Evolutionary conservation across 2,113 vertebrate genomes (phyloP).

Genomic region (Anoura caudifer): DNA sequence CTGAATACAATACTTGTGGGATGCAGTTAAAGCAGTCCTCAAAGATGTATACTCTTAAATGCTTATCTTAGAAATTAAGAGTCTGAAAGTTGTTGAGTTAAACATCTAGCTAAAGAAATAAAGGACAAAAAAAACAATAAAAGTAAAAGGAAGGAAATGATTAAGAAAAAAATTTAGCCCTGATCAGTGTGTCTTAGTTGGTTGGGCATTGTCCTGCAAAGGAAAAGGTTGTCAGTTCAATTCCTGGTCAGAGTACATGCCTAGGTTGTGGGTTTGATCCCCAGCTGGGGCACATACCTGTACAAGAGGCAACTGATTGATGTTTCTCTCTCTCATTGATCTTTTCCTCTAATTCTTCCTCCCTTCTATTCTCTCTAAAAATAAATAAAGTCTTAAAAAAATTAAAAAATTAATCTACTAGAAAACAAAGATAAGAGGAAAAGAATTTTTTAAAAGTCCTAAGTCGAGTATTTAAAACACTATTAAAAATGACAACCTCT

Average conservation of each 20-base stretch:
- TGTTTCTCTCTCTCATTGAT: too few relatives aligned
- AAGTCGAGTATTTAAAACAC: background rate
- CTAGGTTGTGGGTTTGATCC: too few relatives aligned
- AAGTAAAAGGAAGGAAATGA: background rate
- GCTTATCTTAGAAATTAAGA: background rate
- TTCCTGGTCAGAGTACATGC: too few relatives aligned
- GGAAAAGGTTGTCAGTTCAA: too few relatives aligned
- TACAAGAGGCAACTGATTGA: too few relatives aligned
- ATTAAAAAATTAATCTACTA: background rate
- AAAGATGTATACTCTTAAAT: background rate
- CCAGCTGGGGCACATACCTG: too few relatives aligned
- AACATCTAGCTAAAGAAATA: background rate
- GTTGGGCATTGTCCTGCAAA: too few relatives aligned
- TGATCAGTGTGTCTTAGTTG: too few relatives aligned
- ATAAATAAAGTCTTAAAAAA: too few relatives aligned
- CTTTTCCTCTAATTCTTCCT: too few relatives aligned
- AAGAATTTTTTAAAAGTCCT: background rate
- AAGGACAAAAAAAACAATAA: background rate
- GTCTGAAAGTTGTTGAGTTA: background rate
- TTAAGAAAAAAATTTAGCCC: background rate
- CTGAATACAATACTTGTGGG: background rate
- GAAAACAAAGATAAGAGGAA: background rate
- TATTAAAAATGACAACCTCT: background rate
- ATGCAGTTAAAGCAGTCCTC: background rate
- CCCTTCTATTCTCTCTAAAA: too few relatives aligned